These are phyloP conservation scores for Phaenicophaeus curvirostris DNA, from an alignment of 2,797 vertebrate genomes.

Conservation along the genomic window DNA sequence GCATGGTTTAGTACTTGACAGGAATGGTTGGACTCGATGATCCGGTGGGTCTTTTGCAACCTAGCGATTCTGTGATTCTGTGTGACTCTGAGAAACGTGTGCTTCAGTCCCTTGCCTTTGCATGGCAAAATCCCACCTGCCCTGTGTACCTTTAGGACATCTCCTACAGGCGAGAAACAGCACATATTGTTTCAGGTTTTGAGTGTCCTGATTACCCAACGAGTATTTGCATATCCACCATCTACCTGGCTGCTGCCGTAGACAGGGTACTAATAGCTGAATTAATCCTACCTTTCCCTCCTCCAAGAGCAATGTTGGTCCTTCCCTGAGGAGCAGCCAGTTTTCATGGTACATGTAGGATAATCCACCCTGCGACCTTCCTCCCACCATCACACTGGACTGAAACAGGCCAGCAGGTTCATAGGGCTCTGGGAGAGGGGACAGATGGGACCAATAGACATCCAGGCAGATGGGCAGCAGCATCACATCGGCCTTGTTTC, in stretches of 20 bases:
- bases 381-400: background rate
- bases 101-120: background rate
- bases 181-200: background rate
- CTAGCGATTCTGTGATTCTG: no score
- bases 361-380: background rate
- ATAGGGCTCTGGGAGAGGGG: background rate
- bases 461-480: background rate
- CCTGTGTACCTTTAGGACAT: background rate
- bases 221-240: background rate
- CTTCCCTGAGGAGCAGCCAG: background rate
- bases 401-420: background rate
- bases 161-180: background rate
- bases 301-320: rapidly evolving
- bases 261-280: background rate
- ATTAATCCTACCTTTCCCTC: background rate
- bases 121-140: background rate
- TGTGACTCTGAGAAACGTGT: background rate
- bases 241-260: background rate
- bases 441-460: background rate
- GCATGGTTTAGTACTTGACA: no score
- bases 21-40: no score
- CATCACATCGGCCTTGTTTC: background rate
- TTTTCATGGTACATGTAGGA: background rate
- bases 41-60: no score
- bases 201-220: background rate